phyloP scores from a whole-genome alignment of 2,888 invertebrate genomes.

The Hirudinaria manillensis region DNA sequence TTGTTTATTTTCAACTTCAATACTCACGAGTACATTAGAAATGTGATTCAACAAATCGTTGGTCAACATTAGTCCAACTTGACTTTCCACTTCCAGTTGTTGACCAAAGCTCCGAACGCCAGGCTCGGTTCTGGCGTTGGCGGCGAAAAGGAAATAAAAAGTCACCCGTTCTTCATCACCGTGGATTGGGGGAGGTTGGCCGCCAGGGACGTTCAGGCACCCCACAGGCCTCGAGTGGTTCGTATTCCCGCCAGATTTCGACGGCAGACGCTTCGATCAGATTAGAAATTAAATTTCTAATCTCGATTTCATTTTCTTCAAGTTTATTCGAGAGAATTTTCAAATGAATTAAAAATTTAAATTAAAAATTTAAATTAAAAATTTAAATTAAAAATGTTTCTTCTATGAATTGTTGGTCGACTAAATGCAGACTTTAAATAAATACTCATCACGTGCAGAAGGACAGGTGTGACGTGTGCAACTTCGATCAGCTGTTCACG shows the following conservation, averaged over 20 bases:
- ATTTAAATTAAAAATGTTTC: too few relatives aligned
- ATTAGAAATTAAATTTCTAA: too few relatives aligned
- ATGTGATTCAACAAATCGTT: too few relatives aligned
- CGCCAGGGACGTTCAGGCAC: slow-evolving; percentile 92
- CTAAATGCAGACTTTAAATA: neutral
- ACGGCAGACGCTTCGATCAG: too few relatives aligned
- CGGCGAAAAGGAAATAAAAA: slow-evolving; percentile 90
- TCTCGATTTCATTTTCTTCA: too few relatives aligned
- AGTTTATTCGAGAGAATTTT: too few relatives aligned
- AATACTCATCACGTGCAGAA: slow-evolving; percentile 18
- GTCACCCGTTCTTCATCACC: slow-evolving; percentile 90
- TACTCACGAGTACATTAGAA: too few relatives aligned
- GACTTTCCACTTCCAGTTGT: slow-evolving; percentile 61
- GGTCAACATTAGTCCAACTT: neutral
- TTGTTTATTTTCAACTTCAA: too few relatives aligned
- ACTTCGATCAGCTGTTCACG: slow-evolving; percentile 32
- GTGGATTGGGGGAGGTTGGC: slow-evolving; percentile 98
- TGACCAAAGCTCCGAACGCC: slow-evolving; percentile 90
- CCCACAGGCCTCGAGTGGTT: slow-evolving; percentile 98
- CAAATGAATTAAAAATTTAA: too few relatives aligned
- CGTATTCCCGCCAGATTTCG: slow-evolving; percentile 55
- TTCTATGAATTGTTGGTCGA: too few relatives aligned
- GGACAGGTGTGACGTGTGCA: slow-evolving; percentile 23
- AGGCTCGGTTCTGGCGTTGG: slow-evolving; percentile 76
- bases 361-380: too few relatives aligned